Evolutionary conservation across 2,113 vertebrate species (phyloP).

Genomic region (Loxodonta africana): DNA sequence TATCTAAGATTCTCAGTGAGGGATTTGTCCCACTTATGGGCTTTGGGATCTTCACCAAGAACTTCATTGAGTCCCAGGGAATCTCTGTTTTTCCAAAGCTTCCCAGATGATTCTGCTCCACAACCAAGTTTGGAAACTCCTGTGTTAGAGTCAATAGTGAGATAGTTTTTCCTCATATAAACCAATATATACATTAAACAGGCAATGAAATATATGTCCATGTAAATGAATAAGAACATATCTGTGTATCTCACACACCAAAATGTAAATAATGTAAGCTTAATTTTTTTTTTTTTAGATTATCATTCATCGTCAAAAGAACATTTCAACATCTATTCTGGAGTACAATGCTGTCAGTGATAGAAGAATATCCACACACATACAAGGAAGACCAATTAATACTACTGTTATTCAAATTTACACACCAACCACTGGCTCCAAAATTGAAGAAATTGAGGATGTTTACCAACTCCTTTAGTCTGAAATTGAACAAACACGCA

Average conservation of each 20-base stretch:
- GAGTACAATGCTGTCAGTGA: too few relatives aligned
- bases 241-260: background rate
- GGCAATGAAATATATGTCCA: background rate
- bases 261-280: background rate
- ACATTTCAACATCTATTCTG: too few relatives aligned
- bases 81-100: conserved; percentile 1
- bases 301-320: too few relatives aligned
- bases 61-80: background rate
- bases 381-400: too few relatives aligned
- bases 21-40: background rate
- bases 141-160: background rate
- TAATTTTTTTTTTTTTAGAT: too few relatives aligned
- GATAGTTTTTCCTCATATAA: background rate
- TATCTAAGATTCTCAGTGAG: background rate
- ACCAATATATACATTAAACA: background rate
- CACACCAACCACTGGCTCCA: too few relatives aligned
- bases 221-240: background rate
- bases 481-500: too few relatives aligned
- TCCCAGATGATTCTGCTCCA: background rate
- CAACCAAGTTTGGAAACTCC: background rate
- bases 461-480: too few relatives aligned
- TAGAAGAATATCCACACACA: too few relatives aligned
- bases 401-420: too few relatives aligned
- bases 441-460: too few relatives aligned
- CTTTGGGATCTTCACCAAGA: background rate